These are phyloP conservation scores for Pseudococcus longispinus DNA, from an alignment of 2,888 invertebrate genomes.

Conservation along the genomic window DNA sequence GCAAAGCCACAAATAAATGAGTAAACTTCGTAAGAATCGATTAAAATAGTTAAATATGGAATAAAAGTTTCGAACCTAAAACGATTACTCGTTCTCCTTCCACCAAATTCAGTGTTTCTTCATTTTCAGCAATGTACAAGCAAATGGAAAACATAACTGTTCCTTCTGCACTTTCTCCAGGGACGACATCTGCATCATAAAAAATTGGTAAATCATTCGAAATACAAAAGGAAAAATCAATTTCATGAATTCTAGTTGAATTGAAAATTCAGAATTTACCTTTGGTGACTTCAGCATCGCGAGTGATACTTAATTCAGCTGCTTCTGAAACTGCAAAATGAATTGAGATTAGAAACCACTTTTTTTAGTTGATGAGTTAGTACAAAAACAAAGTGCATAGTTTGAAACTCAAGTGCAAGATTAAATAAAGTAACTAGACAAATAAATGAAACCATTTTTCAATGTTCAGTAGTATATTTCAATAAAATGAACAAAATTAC, in stretches of 20 bases:
- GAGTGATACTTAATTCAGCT: conserved; percentile 74
- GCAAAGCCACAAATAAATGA: conserved; percentile 57
- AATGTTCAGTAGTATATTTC: not conserved
- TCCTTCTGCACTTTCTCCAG: conserved; percentile 71
- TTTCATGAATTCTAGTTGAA: not conserved
- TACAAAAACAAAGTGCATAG: not conserved
- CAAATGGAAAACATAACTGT: conserved; percentile 84
- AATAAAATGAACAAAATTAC: not conserved
- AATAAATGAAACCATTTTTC: not conserved
- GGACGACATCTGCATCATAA: conserved; percentile 59
- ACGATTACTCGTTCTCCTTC: conserved; percentile 90
- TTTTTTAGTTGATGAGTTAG: not conserved
- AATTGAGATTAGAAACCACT: not conserved
- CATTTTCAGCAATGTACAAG: conserved; percentile 84
- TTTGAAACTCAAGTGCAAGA: not conserved
- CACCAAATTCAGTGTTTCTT: conserved; percentile 85
- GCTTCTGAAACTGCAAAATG: conserved; percentile 68
- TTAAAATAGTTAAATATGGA: not conserved
- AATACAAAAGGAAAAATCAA: not conserved
- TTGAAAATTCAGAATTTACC: not conserved
- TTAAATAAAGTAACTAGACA: not conserved
- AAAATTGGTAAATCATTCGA: not conserved
- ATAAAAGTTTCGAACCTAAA: conserved; percentile 66
- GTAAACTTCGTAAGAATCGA: not conserved
- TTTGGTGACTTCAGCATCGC: conserved; percentile 67